Conservation (phyloP, 64 coral and sea anemone genomes). For the Pocillopora verrucosa region DNA sequence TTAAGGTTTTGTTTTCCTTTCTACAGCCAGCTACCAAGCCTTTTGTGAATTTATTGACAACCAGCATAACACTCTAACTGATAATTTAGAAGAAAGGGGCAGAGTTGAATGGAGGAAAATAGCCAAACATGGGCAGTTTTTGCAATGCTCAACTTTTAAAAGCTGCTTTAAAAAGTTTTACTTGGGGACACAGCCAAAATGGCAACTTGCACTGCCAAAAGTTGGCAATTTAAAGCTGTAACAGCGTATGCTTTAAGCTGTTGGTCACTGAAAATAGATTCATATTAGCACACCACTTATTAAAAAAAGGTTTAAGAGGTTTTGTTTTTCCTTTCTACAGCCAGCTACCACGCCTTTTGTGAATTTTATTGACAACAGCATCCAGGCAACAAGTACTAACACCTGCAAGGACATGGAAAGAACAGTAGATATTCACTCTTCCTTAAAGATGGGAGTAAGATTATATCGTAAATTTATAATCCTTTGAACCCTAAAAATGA, state of each 20-base stretch:
- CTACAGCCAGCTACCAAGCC: conserved; percentile 84
- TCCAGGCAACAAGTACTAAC: conserved; percentile 79
- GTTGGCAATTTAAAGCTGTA: too few relatives aligned
- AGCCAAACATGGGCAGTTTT: too few relatives aligned
- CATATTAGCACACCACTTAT: too few relatives aligned
- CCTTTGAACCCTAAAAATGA: neutral
- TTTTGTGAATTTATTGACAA: conserved; percentile 92
- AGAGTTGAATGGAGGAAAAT: too few relatives aligned
- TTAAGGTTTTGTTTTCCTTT: neutral
- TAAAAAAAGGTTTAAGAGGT: too few relatives aligned
- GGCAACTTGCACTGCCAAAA: too few relatives aligned
- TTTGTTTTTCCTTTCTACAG: conserved; percentile 43
- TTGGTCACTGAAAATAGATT: too few relatives aligned
- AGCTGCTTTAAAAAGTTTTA: too few relatives aligned
- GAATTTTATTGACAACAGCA: conserved; percentile 93
- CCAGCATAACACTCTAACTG: neutral
- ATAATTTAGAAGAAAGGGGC: too few relatives aligned
- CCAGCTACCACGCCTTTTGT: conserved; percentile 86
- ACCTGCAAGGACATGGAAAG: conserved; percentile 40
- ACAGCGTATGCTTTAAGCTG: too few relatives aligned
- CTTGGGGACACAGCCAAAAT: too few relatives aligned
- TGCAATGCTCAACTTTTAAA: too few relatives aligned
- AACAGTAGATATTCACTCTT: conserved; percentile 63
- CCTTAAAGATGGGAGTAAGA: conserved; percentile 63
- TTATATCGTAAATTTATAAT: neutral